Evolutionary conservation across 2,888 invertebrate genomes (phyloP).

Genomic region (Calameuta idolon): DNA sequence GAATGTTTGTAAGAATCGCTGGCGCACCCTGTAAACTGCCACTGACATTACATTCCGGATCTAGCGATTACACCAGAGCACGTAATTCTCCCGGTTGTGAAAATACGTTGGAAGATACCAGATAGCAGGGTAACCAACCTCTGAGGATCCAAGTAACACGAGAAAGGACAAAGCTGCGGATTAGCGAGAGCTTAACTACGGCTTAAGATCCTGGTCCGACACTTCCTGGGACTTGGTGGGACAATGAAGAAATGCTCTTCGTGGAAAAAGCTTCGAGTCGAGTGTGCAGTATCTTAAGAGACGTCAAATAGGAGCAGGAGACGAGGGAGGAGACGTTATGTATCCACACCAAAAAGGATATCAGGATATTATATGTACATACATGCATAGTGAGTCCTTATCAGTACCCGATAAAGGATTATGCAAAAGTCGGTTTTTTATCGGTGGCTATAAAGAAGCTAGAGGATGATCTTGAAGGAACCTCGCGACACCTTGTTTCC

Average conservation of each 20-base stretch:
- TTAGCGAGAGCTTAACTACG: background rate
- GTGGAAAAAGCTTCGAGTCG: background rate
- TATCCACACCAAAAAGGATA: background rate
- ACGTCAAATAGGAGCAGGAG: background rate
- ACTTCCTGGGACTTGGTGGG: background rate
- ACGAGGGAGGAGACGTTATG: background rate
- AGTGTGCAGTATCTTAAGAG: background rate
- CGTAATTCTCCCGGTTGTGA: background rate
- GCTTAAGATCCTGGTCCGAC: slow-evolving; percentile 1
- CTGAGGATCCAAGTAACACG: background rate
- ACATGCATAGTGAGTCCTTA: background rate
- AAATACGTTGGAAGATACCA: background rate
- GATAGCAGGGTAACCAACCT: background rate
- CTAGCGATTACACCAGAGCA: background rate
- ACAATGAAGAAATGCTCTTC: background rate
- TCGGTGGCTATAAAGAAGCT: background rate
- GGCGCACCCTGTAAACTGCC: too few relatives aligned
- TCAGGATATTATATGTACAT: background rate
- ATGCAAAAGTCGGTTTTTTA: background rate
- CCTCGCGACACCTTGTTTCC: background rate
- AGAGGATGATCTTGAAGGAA: background rate
- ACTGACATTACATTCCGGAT: too few relatives aligned
- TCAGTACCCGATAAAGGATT: background rate
- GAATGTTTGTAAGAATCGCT: too few relatives aligned
- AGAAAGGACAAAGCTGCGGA: background rate